Percentiles rank a stretch among this genome's conserved stretches.
Conservation (phyloP, 2,888 invertebrate genomes). For the Ophioninae sp. region DNA sequence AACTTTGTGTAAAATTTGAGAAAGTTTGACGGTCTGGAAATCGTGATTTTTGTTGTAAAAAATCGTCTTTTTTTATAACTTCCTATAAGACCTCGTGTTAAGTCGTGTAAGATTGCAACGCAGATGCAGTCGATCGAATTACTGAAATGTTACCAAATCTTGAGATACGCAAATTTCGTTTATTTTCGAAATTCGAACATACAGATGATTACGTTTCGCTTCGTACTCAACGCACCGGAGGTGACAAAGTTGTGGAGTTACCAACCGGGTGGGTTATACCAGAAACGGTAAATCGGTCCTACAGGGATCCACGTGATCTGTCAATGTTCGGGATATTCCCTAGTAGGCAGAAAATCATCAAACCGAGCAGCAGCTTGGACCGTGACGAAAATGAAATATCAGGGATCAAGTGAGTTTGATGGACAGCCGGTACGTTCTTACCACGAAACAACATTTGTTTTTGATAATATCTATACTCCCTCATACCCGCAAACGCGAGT, state of each 20-base stretch:
- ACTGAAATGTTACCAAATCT: not conserved
- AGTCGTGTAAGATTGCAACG: not conserved
- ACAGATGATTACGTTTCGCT: conserved; percentile 60
- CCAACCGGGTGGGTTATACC: conserved; percentile 70
- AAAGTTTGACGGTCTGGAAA: too few relatives aligned
- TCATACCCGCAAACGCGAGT: not conserved
- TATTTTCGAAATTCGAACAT: too few relatives aligned
- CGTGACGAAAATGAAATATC: conserved; percentile 69
- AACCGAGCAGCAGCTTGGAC: conserved; percentile 66
- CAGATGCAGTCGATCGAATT: not conserved
- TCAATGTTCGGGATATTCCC: conserved; percentile 6
- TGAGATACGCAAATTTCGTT: not conserved
- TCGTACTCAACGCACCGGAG: conserved; percentile 51
- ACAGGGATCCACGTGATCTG: conserved; percentile 67
- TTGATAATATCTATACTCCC: not conserved
- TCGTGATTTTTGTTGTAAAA: too few relatives aligned
- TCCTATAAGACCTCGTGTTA: too few relatives aligned
- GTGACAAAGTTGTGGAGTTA: conserved; percentile 54
- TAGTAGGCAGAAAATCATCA: conserved; percentile 48
- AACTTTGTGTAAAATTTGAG: too few relatives aligned
- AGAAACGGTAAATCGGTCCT: conserved; percentile 70
- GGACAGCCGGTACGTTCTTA: not conserved
- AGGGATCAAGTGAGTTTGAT: conserved; percentile 65
- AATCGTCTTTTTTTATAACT: too few relatives aligned
- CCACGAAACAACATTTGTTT: not conserved